Conservation (phyloP, 1,140 invertebrate genomes). For the Papilio xuthus region DNA sequence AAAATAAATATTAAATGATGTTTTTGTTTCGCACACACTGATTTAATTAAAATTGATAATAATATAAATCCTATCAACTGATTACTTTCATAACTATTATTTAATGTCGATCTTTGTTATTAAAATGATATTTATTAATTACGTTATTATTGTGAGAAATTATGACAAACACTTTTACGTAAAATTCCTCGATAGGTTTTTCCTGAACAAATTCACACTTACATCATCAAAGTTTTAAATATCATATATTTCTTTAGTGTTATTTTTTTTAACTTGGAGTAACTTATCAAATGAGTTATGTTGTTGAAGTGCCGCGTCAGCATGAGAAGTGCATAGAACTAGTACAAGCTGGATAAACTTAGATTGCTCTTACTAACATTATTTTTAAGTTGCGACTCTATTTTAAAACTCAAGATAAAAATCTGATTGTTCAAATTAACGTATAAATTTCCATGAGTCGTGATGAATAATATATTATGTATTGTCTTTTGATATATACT, state of each 20-base stretch:
- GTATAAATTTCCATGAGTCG: background rate
- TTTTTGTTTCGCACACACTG: too few species aligned
- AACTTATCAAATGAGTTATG: background rate
- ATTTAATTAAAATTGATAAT: too few species aligned
- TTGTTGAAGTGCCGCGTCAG: background rate
- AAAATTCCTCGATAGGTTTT: background rate
- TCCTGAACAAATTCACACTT: background rate
- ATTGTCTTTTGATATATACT: background rate
- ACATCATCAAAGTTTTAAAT: background rate
- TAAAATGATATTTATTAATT: background rate
- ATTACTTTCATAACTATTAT: background rate
- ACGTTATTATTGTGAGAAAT: background rate
- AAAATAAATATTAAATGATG: too few species aligned
- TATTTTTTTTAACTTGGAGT: background rate
- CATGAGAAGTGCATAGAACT: background rate
- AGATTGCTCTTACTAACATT: conserved; percentile 1
- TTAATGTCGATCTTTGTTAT: background rate
- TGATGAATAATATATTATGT: too few species aligned
- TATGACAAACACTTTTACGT: background rate
- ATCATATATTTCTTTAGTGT: background rate
- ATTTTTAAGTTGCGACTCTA: background rate
- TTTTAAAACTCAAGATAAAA: background rate
- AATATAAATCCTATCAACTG: background rate
- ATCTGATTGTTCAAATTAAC: background rate
- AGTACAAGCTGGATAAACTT: background rate